Conservation (phyloP, 30 jellyfish, hydroid and myxozoan genomes). For the Catostylus mosaicus region DNA sequence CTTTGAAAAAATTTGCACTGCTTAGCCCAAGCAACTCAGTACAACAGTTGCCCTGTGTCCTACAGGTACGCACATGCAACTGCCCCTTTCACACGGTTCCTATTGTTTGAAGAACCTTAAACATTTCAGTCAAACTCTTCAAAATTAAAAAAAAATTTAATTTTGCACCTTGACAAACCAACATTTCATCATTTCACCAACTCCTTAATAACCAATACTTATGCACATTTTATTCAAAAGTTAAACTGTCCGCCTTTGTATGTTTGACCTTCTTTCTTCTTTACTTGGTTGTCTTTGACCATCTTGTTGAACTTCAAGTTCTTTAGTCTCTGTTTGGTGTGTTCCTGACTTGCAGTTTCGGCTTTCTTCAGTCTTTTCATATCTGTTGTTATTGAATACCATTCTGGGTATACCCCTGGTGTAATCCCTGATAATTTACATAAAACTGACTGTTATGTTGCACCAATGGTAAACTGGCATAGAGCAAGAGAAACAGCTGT, state of each 20-base stretch:
- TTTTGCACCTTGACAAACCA: not conserved
- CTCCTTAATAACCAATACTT: not conserved
- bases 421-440: not conserved
- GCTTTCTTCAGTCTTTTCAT: not conserved
- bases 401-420: not conserved
- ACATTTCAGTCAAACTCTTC: too few species aligned
- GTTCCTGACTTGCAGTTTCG: not conserved
- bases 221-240: too few species aligned
- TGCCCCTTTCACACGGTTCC: too few species aligned
- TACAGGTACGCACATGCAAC: too few species aligned
- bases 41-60: too few species aligned
- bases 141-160: too few species aligned
- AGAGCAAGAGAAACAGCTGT: not conserved
- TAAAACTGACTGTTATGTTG: not conserved
- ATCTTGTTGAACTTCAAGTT: not conserved
- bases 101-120: too few species aligned
- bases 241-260: not conserved
- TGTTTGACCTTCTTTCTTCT: not conserved
- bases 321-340: not conserved
- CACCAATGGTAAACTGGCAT: conserved; percentile 1
- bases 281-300: not conserved
- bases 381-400: not conserved
- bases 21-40: too few species aligned
- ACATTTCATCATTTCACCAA: not conserved
- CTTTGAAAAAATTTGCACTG: too few species aligned